Evolutionary conservation across 1,140 invertebrate genomes (phyloP).

Genomic region (Pygmarrhopalites habei): DNA sequence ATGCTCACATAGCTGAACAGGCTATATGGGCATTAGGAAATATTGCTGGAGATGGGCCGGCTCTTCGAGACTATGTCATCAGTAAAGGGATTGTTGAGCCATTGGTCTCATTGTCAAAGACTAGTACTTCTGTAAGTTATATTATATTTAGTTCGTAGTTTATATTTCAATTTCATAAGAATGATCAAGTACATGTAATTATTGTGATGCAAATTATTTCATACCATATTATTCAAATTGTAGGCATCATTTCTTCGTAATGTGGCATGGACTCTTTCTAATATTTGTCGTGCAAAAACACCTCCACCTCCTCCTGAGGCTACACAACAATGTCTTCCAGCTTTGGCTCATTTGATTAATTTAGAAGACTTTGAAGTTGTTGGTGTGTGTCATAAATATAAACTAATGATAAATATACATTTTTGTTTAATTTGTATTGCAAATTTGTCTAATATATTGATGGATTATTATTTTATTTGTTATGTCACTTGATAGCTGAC

Average conservation of each 20-base stretch:
- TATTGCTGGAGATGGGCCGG: constrained; percentile 14
- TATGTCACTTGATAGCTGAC: constrained; percentile 56
- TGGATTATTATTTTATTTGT: too few species aligned
- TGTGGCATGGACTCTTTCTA: constrained; percentile 86
- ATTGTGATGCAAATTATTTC: too few species aligned
- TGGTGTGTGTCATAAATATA: constrained; percentile 47
- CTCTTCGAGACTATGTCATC: constrained; percentile 8
- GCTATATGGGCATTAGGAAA: constrained; percentile 82
- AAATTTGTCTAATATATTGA: too few species aligned
- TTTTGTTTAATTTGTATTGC: background rate
- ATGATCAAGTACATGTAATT: too few species aligned
- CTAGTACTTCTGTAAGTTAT: constrained; percentile 35
- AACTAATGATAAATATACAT: too few species aligned
- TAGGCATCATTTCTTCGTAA: constrained; percentile 50
- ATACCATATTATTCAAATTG: background rate
- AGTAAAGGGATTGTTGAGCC: constrained; percentile 42
- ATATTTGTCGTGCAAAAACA: constrained; percentile 86
- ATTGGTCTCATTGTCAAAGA: constrained; percentile 41
- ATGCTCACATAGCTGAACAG: constrained; percentile 84
- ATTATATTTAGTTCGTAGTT: too few species aligned
- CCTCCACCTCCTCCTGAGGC: constrained; percentile 69
- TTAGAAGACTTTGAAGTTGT: constrained; percentile 67
- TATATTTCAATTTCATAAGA: too few species aligned
- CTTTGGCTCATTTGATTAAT: constrained; percentile 67
- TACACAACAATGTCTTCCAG: constrained; percentile 71